Base-by-base conservation (phyloP, 1,140 invertebrate genomes). In the Octopus sinensis region DNA sequence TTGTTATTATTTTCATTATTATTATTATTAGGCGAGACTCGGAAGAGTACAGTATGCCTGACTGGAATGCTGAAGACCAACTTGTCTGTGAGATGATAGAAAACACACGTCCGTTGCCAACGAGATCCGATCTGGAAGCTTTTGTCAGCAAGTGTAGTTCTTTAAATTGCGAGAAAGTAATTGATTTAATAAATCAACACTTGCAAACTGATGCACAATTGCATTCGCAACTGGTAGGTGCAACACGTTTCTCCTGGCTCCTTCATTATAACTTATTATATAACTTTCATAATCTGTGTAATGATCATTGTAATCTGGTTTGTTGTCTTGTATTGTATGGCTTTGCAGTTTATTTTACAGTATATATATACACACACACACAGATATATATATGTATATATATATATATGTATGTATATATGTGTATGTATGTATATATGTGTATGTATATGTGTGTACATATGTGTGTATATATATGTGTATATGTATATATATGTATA, bases 151-250 rank as follows among this genome's bases (percentile, higher is more conserved):
- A 80, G 5, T 87, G 86, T 81, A 78, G 77, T 23, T 68, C 43
- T 13, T 79, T 86, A 9, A 85, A 85, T 30, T 87, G 85, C 84
- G 85, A 85, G 76, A 84, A 83, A 82, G 79, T 87, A n/a, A 73
- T 87, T 7, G 84, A 86, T 23, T 71, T 84, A 12, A n/a, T 87
- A 12, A 82, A 82, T 23, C 62, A 71, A 13, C 82, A 82, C 51
- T 78, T 80, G 0, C 80, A 62, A 23, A 81, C 43, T 76, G 53
- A 52, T 77, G 82, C 73, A 54, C 76, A 76, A 51, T 54, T 12
- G 17, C 56, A 76, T 23, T 54, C 82, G 51, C 75, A 83, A 78
- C 53, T 83, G 79, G 83, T 84, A 76, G 81, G 78, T 82, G 71
- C 30, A 73, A 4, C 73, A 0, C 71, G 9, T n/a, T 30, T 13